These are phyloP conservation scores for Ianthella basta DNA, from an alignment of 37 sponge, comb jelly and placozoan genomes.

Conservation along the genomic window DNA sequence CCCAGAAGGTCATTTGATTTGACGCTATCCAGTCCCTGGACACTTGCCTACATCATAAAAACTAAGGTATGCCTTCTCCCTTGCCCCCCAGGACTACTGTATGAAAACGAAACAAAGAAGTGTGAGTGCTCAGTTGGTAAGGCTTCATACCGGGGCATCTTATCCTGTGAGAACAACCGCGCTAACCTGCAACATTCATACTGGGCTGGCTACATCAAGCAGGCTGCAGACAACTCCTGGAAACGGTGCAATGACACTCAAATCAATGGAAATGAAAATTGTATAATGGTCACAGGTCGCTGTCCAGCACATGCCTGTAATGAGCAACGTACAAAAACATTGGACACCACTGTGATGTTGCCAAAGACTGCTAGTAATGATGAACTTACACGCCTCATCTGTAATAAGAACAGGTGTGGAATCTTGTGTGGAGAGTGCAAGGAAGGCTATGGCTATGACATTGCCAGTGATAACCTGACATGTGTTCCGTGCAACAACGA, in stretches of 20 bases:
- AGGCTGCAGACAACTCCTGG: no score
- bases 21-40: slow-evolving; percentile 18
- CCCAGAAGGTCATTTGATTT: not conserved
- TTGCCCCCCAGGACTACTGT: slow-evolving; percentile 2
- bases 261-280: not conserved
- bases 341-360: not conserved
- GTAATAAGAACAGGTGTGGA: not conserved
- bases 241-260: not conserved
- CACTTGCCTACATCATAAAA: slow-evolving; percentile 13
- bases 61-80: not conserved
- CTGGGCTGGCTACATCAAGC: slow-evolving; percentile 21
- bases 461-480: not conserved
- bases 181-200: not conserved
- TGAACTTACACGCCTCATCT: not conserved
- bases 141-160: not conserved
- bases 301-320: not conserved
- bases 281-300: slow-evolving; percentile 13
- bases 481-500: slow-evolving; percentile 11
- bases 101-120: not conserved
- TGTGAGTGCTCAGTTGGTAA: not conserved
- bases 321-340: no score
- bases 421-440: slow-evolving; percentile 19
- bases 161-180: not conserved
- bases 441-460: not conserved
- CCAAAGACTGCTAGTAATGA: slow-evolving; percentile 1